A percentile compares a stretch with the other conserved stretches of the same genome.
Conservation (phyloP, 2,888 invertebrate species). For the Mesochorus sp. region DNA sequence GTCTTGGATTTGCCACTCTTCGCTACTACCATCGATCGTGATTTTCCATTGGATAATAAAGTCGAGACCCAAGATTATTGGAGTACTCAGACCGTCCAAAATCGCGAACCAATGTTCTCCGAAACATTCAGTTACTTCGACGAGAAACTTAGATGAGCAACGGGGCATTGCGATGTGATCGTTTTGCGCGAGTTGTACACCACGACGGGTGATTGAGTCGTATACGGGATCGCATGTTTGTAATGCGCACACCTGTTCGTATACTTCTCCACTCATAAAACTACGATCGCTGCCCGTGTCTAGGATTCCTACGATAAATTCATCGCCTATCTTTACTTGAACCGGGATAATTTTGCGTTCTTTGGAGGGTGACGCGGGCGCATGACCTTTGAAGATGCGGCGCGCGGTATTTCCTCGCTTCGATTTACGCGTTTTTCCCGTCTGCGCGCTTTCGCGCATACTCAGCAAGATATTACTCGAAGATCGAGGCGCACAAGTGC, state of each 20-base stretch:
- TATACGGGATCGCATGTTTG: neutral
- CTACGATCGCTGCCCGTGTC: constrained; percentile 14
- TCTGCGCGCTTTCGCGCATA: neutral
- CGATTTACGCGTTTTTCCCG: neutral
- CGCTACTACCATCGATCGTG: neutral
- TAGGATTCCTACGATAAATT: neutral
- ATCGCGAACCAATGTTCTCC: constrained; percentile 16
- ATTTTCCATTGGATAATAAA: neutral
- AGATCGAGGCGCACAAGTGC: neutral
- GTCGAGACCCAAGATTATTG: neutral
- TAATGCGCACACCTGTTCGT: neutral
- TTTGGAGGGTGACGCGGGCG: neutral
- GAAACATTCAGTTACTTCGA: constrained; percentile 7
- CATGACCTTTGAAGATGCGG: neutral
- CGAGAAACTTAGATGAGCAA: constrained; percentile 3
- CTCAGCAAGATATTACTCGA: neutral
- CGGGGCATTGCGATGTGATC: constrained; percentile 15
- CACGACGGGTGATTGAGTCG: neutral
- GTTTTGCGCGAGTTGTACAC: constrained; percentile 6
- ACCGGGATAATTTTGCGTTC: neutral
- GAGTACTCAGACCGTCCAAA: constrained; percentile 1
- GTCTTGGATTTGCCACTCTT: neutral
- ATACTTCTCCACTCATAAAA: neutral
- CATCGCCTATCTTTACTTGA: neutral
- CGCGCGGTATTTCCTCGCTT: neutral